Conservation (phyloP, 2,888 invertebrate species). For the Uloborus plumipes region DNA sequence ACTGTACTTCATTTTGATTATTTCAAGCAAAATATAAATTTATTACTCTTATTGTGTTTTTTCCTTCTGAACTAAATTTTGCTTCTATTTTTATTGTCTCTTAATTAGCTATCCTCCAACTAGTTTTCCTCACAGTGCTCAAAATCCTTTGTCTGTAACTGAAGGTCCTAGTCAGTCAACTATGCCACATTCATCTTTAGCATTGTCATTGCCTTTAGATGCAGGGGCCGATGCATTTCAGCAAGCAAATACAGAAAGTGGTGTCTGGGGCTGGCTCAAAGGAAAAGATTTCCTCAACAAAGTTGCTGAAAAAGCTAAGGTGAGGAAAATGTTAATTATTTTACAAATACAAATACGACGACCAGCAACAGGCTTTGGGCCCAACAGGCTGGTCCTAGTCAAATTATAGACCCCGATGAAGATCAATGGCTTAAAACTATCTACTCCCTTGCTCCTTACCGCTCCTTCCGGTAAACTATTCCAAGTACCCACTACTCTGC, state of each 20-base stretch:
- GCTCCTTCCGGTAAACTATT: too few relatives aligned
- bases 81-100: neutral
- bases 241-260: slow-evolving; percentile 14
- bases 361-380: too few relatives aligned
- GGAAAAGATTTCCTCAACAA: slow-evolving; percentile 61
- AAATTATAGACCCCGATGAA: too few relatives aligned
- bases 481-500: too few relatives aligned
- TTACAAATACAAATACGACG: too few relatives aligned
- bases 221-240: too few relatives aligned
- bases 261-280: slow-evolving; percentile 65
- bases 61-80: too few relatives aligned
- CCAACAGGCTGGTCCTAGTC: too few relatives aligned
- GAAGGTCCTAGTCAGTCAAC: neutral
- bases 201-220: slow-evolving; percentile 21
- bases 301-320: slow-evolving; percentile 67
- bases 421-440: too few relatives aligned
- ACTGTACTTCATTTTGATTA: neutral
- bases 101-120: neutral
- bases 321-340: slow-evolving; percentile 8
- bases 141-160: neutral
- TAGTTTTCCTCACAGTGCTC: neutral
- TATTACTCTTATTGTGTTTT: too few relatives aligned
- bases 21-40: too few relatives aligned
- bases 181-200: slow-evolving; percentile 24
- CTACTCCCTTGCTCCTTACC: too few relatives aligned